Conservation (phyloP, 2,888 invertebrate genomes). For the Lordiphosa andalusiaca region DNA sequence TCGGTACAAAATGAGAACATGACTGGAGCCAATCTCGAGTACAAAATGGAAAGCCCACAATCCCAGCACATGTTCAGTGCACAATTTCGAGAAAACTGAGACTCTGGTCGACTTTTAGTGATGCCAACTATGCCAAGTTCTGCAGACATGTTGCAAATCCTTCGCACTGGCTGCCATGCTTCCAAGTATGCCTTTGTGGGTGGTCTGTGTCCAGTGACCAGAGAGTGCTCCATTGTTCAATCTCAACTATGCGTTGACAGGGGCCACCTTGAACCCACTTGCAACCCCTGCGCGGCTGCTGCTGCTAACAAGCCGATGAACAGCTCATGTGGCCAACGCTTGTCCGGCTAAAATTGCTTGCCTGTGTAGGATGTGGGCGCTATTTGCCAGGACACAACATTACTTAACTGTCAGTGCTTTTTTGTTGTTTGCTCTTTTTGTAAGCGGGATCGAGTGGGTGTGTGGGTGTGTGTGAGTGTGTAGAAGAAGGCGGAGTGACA, state of each 20-base stretch:
- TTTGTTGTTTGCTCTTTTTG: slow-evolving; percentile 22
- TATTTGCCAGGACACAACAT: slow-evolving; percentile 30
- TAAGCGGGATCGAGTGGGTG: not conserved
- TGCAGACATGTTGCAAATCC: slow-evolving; percentile 9
- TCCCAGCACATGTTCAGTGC: no score
- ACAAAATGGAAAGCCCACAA: no score
- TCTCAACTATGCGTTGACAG: slow-evolving; percentile 36
- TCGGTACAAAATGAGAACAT: no score
- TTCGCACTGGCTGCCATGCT: slow-evolving; percentile 4
- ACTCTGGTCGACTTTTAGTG: slow-evolving; percentile 6
- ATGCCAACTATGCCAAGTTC: slow-evolving; percentile 9
- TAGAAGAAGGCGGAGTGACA: not conserved
- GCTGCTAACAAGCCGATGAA: slow-evolving; percentile 50
- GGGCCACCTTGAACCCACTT: slow-evolving; percentile 26
- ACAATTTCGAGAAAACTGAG: no score
- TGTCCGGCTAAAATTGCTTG: slow-evolving; percentile 29
- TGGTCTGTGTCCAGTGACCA: not conserved
- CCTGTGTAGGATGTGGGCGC: slow-evolving; percentile 11
- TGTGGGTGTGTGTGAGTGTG: not conserved
- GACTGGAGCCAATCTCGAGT: no score
- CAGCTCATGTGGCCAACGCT: slow-evolving; percentile 20
- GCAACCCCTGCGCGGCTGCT: slow-evolving; percentile 26
- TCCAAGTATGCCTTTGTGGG: slow-evolving; percentile 9
- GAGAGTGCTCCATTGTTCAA: slow-evolving; percentile 21
- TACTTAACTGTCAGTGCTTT: slow-evolving; percentile 11